Base-by-base conservation (phyloP, 2,888 invertebrate genomes). In the Temnothorax unifasciatus region DNA sequence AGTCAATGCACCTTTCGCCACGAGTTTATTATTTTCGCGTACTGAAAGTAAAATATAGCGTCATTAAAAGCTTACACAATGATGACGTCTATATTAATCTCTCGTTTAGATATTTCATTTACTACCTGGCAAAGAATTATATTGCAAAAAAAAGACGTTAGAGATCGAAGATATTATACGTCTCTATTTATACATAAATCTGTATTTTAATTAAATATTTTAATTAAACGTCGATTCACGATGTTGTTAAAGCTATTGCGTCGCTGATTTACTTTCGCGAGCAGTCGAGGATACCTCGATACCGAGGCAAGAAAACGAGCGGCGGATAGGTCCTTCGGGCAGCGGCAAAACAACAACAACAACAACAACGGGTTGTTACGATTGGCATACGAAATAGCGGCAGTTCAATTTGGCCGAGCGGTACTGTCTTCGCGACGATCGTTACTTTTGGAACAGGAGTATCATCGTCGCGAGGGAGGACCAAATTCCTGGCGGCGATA, bases 351-450 rank as follows among this genome's bases (percentile, higher is more conserved):
- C 69, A 68, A 76, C 76, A 69, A 69, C 41, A 69, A 69, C 41
- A 41, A 34, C 76, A 79, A 79, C 44, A 64, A 25, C 25, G 8
- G 5, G 21, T 54, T 47, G 38, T 73, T 59, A 54, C 44, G 57
- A 73, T 64, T 57, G 73, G 79, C 66, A 73, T 81, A 69, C 86
- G 47, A 85, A 74, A 61, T 47, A 81, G 74, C 83, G 66, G 63
- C 69, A 54, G 64, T 57, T 85, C 52, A 76, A 85, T 83, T 85
- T 83, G 68, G 47, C 47, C 63, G 50, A 63, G 71, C 74, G 68
- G 68, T 71, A 52, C 68, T 73, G 59, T 71, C 75, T 85, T 85
- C 68, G 63, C 75, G 50, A 64, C 59, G 83, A 47, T 73, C 47
- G 79, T 79, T 79, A 79, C 79, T 79, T 79, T 79, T 34, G 68